Conservation (phyloP, 1,140 invertebrate genomes). For the Cyclina sinensis region DNA sequence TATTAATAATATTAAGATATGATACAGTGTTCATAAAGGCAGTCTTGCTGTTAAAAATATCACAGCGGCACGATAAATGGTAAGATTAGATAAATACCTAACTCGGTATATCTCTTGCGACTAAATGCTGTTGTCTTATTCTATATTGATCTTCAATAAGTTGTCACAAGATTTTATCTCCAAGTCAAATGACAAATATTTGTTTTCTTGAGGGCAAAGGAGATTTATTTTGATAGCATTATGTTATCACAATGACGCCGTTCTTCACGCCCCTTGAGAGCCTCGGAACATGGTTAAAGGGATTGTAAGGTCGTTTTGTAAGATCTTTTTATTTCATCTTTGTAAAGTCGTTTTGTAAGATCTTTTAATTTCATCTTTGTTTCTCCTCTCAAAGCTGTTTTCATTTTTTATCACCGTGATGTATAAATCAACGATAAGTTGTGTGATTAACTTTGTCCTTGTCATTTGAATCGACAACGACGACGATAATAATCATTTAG, state of each 20-base stretch:
- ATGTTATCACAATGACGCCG: conserved; percentile 13
- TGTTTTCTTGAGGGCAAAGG: conserved; percentile 51
- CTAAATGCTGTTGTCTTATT: neutral
- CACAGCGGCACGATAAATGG: too few species aligned
- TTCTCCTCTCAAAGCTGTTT: too few species aligned
- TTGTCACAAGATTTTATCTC: conserved; percentile 39
- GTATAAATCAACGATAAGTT: conserved; percentile 7
- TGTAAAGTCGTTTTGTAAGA: too few species aligned
- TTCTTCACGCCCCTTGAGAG: conserved; percentile 19
- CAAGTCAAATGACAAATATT: conserved; percentile 42
- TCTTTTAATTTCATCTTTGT: too few species aligned
- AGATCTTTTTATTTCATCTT: neutral
- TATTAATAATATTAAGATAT: too few species aligned
- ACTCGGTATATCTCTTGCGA: too few species aligned
- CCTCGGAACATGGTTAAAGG: conserved; percentile 3
- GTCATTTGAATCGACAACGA: neutral
- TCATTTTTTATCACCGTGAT: conserved; percentile 12
- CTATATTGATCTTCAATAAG: conserved; percentile 17
- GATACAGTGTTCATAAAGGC: too few species aligned
- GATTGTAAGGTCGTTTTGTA: conserved; percentile 25
- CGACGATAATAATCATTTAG: too few species aligned
- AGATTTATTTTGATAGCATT: conserved; percentile 26
- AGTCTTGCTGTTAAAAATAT: too few species aligned
- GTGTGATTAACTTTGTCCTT: neutral
- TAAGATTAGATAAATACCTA: too few species aligned